These are phyloP conservation scores for Noctua fimbriata DNA, from an alignment of 2,888 invertebrate genomes.

Conservation along the genomic window DNA sequence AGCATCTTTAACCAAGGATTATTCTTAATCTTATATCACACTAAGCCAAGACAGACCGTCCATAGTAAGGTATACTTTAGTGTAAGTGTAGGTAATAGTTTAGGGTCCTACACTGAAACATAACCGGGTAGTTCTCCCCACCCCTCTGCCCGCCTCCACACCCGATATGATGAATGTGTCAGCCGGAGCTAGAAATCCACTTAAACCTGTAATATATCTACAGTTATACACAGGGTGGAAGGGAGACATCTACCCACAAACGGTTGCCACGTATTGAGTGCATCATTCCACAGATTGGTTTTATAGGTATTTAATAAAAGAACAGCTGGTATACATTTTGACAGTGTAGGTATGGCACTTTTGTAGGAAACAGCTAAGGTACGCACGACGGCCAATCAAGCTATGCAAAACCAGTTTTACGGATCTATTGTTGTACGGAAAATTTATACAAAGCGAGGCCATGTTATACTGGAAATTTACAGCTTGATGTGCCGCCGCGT, in stretches of 20 bases:
- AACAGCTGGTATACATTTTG: too few species aligned
- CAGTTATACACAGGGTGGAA: not conserved
- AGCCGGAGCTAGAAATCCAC: constrained; percentile 67
- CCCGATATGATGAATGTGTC: constrained; percentile 70
- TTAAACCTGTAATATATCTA: constrained; percentile 50
- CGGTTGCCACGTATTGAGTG: not conserved
- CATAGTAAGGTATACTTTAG: too few species aligned
- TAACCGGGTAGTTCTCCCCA: not conserved
- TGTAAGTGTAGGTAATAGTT: too few species aligned
- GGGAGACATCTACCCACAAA: not conserved
- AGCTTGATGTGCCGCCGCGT: too few species aligned
- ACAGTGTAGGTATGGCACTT: too few species aligned
- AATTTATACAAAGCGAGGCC: too few species aligned
- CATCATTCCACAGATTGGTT: not conserved
- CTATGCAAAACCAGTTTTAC: too few species aligned
- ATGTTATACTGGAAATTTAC: too few species aligned
- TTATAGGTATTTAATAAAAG: too few species aligned
- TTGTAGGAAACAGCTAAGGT: too few species aligned
- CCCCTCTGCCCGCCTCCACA: not conserved
- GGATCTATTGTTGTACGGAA: too few species aligned
- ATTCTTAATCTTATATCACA: not conserved
- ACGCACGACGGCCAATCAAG: too few species aligned
- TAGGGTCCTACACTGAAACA: not conserved
- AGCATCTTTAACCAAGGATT: not conserved
- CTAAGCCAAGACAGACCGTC: not conserved